Conservation (phyloP, 37 sponge, comb jelly and placozoan genomes). For the Ephydatia muelleri region DNA sequence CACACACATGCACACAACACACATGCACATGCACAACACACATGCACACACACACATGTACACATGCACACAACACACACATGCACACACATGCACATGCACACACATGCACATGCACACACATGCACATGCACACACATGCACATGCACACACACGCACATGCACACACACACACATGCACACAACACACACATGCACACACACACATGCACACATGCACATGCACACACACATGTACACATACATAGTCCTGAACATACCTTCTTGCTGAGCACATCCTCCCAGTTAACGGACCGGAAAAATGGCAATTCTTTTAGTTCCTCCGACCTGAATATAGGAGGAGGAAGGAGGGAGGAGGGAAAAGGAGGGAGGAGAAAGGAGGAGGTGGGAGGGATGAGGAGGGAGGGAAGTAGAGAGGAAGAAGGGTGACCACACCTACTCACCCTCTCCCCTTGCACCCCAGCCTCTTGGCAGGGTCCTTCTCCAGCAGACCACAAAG, state of each 20-base stretch:
- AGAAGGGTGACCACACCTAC: not conserved
- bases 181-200: not conserved
- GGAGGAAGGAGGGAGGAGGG: no score
- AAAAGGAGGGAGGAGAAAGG: no score
- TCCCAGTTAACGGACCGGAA: conserved; percentile 67
- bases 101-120: not conserved
- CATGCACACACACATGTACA: not conserved
- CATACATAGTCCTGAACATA: not conserved
- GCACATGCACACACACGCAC: not conserved
- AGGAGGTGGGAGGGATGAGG: no score
- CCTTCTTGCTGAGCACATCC: conserved; percentile 49
- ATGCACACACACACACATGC: not conserved
- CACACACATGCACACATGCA: not conserved
- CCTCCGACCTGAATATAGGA: conserved; percentile 56
- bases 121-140: not conserved
- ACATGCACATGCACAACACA: no score
- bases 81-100: not conserved
- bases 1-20: not conserved
- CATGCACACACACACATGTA: not conserved
- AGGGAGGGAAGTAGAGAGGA: no score
- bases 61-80: not conserved
- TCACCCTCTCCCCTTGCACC: conserved; percentile 80
- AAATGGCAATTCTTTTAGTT: conserved; percentile 72
- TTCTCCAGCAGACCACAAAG: conserved; percentile 74
- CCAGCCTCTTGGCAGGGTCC: conserved; percentile 79